A percentile compares a stretch with the other conserved stretches of the same genome.
These are phyloP conservation scores for Apamea epomidion DNA, from an alignment of 2,888 invertebrate species.

Conservation along the genomic window DNA sequence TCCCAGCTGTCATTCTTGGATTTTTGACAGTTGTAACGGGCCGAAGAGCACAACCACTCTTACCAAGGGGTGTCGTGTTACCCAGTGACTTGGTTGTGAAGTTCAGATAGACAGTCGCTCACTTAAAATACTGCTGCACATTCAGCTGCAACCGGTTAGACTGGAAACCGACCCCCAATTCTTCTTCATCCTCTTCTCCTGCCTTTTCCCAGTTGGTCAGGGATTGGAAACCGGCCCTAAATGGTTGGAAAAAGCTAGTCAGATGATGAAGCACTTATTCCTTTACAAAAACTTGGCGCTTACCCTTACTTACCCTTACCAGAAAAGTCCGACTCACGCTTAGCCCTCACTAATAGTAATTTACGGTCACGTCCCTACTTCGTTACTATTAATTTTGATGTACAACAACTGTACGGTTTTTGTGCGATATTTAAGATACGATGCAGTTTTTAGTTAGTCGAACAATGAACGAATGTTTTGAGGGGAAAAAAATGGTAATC, in stretches of 20 bases:
- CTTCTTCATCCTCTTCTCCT: neutral
- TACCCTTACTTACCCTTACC: neutral
- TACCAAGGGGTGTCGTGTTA: neutral
- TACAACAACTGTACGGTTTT: slow-evolving; percentile 42
- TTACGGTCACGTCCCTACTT: slow-evolving; percentile 30
- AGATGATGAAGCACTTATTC: neutral
- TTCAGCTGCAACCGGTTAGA: neutral
- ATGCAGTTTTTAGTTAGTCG: slow-evolving; percentile 27
- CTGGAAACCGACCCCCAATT: neutral
- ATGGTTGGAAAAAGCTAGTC: neutral
- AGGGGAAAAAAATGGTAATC: slow-evolving; percentile 12
- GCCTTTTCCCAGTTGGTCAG: neutral
- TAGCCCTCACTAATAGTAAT: slow-evolving; percentile 28
- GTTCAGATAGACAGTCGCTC: neutral
- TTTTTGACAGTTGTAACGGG: neutral
- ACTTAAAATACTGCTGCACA: neutral
- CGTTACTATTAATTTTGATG: slow-evolving; percentile 49
- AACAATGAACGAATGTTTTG: slow-evolving; percentile 43
- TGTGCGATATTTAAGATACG: slow-evolving; percentile 18
- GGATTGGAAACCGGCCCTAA: neutral
- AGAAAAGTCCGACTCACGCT: slow-evolving; percentile 16
- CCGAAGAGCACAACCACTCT: neutral
- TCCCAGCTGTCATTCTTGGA: neutral
- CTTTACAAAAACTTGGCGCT: neutral
- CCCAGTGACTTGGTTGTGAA: neutral